Evolutionary conservation across 2,113 vertebrate genomes (phyloP).

Genomic region (Odocoileus hemionus): DNA sequence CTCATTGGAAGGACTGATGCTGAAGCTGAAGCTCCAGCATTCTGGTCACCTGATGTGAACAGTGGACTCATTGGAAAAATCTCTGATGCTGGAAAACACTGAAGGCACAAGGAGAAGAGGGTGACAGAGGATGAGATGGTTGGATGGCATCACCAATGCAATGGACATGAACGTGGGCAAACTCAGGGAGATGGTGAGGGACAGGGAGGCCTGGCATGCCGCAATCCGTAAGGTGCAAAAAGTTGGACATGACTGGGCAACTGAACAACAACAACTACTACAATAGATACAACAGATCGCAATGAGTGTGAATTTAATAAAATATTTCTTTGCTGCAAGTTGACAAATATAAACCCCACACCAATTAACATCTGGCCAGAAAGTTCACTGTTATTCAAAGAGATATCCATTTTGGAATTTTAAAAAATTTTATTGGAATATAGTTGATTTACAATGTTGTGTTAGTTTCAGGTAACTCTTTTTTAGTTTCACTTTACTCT

Average conservation of each 20-base stretch:
- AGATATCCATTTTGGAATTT: neutral
- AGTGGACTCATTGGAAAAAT: neutral
- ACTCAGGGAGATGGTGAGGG: neutral
- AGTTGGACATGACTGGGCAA: neutral
- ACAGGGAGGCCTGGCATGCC: neutral
- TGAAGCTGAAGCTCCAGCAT: neutral
- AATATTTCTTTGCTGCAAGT: slow-evolving; percentile 10
- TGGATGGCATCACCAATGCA: neutral
- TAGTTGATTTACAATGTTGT: neutral
- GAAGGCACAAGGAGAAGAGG: neutral
- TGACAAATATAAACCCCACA: neutral
- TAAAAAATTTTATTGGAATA: neutral
- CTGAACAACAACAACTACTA: neutral
- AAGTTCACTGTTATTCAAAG: neutral
- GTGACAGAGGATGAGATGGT: neutral
- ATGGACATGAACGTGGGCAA: neutral
- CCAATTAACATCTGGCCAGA: slow-evolving; percentile 19
- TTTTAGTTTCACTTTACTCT: too few relatives aligned
- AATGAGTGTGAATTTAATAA: neutral
- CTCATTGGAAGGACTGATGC: neutral
- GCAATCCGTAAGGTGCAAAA: neutral
- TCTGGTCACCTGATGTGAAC: neutral
- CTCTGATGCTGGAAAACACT: neutral
- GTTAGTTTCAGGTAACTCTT: neutral
- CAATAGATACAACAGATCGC: neutral